These are phyloP conservation scores for Lasaia peninsularis DNA, from an alignment of 1,140 invertebrate genomes.

Conservation along the genomic window DNA sequence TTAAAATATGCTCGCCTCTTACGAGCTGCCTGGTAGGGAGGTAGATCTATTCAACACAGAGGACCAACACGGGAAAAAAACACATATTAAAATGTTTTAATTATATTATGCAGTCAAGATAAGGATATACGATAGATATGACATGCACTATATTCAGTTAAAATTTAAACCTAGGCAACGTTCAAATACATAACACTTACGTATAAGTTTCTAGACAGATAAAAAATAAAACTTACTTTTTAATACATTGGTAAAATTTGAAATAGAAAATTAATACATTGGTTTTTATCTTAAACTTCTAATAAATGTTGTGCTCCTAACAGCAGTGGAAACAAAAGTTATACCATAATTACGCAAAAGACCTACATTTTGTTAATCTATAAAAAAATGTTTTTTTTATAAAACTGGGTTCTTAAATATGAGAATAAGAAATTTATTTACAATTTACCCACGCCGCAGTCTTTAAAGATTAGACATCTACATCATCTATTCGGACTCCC, in stretches of 20 bases:
- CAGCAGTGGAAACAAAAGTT: not conserved
- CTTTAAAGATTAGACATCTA: no score
- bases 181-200: slow-evolving; percentile 29
- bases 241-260: slow-evolving; percentile 20
- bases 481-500: no score
- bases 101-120: not conserved
- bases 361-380: no score
- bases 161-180: slow-evolving; percentile 38
- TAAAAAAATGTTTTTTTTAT: no score
- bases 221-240: slow-evolving; percentile 23
- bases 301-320: slow-evolving; percentile 12
- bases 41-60: no score
- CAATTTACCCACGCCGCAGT: no score
- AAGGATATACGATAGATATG: slow-evolving; percentile 3
- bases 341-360: not conserved
- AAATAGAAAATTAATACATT: slow-evolving; percentile 24
- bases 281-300: not conserved
- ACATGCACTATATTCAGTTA: slow-evolving; percentile 25
- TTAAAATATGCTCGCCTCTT: no score
- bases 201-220: slow-evolving; percentile 24
- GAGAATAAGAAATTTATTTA: no score
- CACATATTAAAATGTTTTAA: slow-evolving; percentile 21
- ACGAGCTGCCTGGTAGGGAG: no score
- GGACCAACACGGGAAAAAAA: no score
- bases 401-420: no score